Conservation (phyloP, 2,113 vertebrate species). For the Hepsetus odoe region DNA sequence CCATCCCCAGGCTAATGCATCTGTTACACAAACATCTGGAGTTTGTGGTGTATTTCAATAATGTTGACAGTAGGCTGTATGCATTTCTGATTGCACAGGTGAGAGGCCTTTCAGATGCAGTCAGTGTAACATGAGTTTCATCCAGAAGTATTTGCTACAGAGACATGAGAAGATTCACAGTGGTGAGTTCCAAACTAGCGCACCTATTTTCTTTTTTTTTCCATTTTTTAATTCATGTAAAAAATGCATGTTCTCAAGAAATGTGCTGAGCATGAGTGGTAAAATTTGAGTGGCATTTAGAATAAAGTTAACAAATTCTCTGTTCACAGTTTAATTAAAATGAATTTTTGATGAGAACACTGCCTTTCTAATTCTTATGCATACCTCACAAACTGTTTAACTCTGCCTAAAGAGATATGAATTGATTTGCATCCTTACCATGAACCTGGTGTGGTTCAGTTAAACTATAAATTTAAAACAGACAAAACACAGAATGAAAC, state of each 20-base stretch:
- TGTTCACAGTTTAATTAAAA: too few relatives aligned
- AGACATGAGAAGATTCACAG: conserved; percentile 98
- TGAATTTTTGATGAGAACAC: too few relatives aligned
- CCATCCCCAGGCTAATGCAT: not conserved
- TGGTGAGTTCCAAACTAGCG: conserved; percentile 66
- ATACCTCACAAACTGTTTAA: too few relatives aligned
- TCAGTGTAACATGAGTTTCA: conserved; percentile 99
- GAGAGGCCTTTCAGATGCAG: conserved; percentile 98
- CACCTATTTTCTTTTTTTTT: not conserved
- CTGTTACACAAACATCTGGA: not conserved
- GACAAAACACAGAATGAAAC: too few relatives aligned
- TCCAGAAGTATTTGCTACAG: conserved; percentile 97
- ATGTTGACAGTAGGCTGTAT: not conserved
- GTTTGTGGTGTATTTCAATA: not conserved
- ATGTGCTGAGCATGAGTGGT: not conserved
- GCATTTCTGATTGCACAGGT: conserved; percentile 74
- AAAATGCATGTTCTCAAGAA: not conserved
- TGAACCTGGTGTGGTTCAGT: too few relatives aligned
- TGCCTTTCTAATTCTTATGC: too few relatives aligned
- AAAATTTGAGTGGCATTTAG: too few relatives aligned
- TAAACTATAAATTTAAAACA: too few relatives aligned
- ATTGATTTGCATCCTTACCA: too few relatives aligned
- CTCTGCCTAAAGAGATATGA: too few relatives aligned
- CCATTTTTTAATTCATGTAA: not conserved
- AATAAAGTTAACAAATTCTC: too few relatives aligned